phyloP scores from a whole-genome alignment of 2,888 invertebrate genomes.

The Terebella lapidaria region DNA sequence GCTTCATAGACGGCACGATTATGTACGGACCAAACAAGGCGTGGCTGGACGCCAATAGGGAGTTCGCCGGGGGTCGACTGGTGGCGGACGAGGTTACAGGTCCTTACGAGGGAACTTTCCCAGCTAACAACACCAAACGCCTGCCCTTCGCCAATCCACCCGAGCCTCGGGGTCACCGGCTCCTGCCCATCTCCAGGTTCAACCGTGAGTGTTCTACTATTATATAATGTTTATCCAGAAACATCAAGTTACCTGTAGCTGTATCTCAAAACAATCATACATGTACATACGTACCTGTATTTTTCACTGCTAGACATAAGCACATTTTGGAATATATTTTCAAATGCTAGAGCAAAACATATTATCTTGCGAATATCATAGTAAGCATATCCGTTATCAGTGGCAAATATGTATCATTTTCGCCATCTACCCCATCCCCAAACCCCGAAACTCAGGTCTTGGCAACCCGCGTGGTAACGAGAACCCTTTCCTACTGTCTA shows the following conservation, averaged over 20 bases:
- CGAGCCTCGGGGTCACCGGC: conserved; percentile 57
- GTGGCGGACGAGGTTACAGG: conserved; percentile 20
- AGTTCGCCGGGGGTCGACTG: conserved; percentile 43
- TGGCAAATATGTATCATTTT: background rate
- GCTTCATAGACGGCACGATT: conserved; percentile 62
- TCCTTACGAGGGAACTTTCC: conserved; percentile 52
- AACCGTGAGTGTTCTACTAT: conserved; percentile 62
- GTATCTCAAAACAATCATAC: too few relatives aligned
- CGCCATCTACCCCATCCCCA: background rate
- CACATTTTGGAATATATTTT: too few relatives aligned
- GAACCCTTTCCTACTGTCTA: conserved; percentile 89
- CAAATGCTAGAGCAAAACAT: too few relatives aligned
- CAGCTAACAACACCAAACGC: conserved; percentile 57
- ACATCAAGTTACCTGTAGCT: too few relatives aligned
- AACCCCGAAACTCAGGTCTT: conserved; percentile 17
- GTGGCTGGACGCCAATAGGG: conserved; percentile 59
- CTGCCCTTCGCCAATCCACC: conserved; percentile 62
- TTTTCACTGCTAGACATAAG: too few relatives aligned
- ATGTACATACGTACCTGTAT: too few relatives aligned
- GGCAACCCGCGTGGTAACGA: conserved; percentile 69
- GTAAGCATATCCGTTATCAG: too few relatives aligned
- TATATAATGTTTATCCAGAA: too few relatives aligned
- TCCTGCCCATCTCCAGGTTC: conserved; percentile 57
- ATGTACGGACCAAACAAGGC: conserved; percentile 61
- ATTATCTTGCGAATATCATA: too few relatives aligned